Percentiles rank a stretch among this genome's conserved stretches.
These are phyloP conservation scores for Neoascia interrupta DNA, from an alignment of 2,888 invertebrate species.

Conservation along the genomic window DNA sequence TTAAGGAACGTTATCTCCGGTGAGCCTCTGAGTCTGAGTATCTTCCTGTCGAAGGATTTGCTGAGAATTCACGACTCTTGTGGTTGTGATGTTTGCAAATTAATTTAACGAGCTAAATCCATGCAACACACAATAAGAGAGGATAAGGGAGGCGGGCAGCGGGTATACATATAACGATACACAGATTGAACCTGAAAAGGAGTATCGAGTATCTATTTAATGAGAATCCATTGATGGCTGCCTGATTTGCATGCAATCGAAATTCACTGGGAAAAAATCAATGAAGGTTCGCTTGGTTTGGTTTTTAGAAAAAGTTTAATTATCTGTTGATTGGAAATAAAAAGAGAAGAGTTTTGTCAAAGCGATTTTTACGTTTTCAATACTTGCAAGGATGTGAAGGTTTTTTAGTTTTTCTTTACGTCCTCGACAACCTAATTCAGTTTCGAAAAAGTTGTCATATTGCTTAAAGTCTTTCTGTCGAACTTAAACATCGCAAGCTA, in stretches of 20 bases:
- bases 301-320: conserved; percentile 18
- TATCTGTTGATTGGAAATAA: conserved; percentile 10
- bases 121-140: conserved; percentile 14
- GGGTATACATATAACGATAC: neutral
- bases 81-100: conserved; percentile 62
- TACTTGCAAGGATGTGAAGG: too few relatives aligned
- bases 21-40: conserved; percentile 1
- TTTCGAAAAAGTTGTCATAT: too few relatives aligned
- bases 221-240: conserved; percentile 48
- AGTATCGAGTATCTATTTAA: conserved; percentile 49
- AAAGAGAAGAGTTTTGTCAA: too few relatives aligned
- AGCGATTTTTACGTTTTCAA: too few relatives aligned
- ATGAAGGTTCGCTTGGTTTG: neutral
- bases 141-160: neutral
- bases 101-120: conserved; percentile 41
- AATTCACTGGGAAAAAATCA: too few relatives aligned
- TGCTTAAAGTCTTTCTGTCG: too few relatives aligned
- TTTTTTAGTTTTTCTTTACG: too few relatives aligned
- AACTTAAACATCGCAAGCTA: too few relatives aligned
- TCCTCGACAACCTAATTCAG: too few relatives aligned
- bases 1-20: conserved; percentile 3
- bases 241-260: conserved; percentile 48
- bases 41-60: conserved; percentile 9
- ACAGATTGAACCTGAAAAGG: conserved; percentile 27
- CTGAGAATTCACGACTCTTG: conserved; percentile 53